Percentiles rank a stretch among this genome's conserved stretches.
Conservation (phyloP, 1,140 invertebrate genomes). For the Zaprionus ghesquierei region DNA sequence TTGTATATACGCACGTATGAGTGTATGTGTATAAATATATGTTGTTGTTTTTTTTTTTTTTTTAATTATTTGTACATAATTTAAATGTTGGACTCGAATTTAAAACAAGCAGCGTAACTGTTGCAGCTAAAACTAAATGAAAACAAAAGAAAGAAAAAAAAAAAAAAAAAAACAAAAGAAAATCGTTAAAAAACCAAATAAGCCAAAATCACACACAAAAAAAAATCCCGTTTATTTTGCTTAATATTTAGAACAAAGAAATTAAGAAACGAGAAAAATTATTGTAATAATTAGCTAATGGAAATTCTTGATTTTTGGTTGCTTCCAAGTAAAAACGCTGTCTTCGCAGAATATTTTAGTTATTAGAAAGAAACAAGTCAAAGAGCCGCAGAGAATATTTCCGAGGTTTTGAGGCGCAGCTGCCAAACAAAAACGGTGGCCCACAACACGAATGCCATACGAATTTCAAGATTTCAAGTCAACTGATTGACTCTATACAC, state of each 20-base stretch:
- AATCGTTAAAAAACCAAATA: slow-evolving; percentile 10
- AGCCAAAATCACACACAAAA: slow-evolving; percentile 36
- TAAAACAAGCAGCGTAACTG: slow-evolving; percentile 55
- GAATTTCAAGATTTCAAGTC: background rate
- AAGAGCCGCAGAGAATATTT: background rate
- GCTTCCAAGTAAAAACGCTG: slow-evolving; percentile 65
- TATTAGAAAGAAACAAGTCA: slow-evolving; percentile 11
- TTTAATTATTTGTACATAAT: slow-evolving; percentile 73
- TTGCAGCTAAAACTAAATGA: slow-evolving; percentile 55
- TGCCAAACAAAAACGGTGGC: background rate
- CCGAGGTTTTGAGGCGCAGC: background rate
- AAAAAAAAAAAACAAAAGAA: slow-evolving; percentile 31
- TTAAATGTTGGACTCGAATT: slow-evolving; percentile 80
- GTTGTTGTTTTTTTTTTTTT: slow-evolving; percentile 54
- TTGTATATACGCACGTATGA: slow-evolving; percentile 24
- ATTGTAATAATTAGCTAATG: slow-evolving; percentile 10
- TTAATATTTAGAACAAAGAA: slow-evolving; percentile 39
- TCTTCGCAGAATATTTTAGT: slow-evolving; percentile 46
- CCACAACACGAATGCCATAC: no score
- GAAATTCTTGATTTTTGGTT: slow-evolving; percentile 53
- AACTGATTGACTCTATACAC: background rate
- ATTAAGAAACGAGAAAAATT: slow-evolving; percentile 1
- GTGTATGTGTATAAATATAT: slow-evolving; percentile 26
- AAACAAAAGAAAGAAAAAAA: slow-evolving; percentile 43
- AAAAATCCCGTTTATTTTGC: slow-evolving; percentile 30